A percentile compares a stretch with the other conserved stretches of the same genome.
Conservation (phyloP, 2,797 vertebrate species). For the Hyperoplus lanceolatus region DNA sequence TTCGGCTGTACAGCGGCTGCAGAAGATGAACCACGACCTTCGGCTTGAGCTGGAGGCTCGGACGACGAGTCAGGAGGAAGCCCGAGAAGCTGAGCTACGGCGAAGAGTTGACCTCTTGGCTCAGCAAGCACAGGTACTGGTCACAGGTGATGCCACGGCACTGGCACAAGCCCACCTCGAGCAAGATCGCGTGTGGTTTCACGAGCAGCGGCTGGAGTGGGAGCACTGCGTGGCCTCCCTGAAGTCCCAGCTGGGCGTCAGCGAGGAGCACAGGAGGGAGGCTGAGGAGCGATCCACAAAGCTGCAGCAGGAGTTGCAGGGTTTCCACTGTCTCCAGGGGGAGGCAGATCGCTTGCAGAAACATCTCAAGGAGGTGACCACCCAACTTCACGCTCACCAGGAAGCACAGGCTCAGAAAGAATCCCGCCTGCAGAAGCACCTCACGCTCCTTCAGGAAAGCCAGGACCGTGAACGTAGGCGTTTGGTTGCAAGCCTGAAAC, state of each 20-base stretch:
- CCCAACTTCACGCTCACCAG: constrained; percentile 86
- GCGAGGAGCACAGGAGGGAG: constrained; percentile 86
- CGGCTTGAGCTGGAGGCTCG: constrained; percentile 89
- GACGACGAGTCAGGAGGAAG: constrained; percentile 88
- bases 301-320: constrained; percentile 79
- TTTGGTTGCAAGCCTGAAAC: constrained; percentile 86
- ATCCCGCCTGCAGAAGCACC: constrained; percentile 90
- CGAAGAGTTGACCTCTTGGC: constrained; percentile 90
- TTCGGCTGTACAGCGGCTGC: constrained; percentile 65
- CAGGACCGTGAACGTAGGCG: constrained; percentile 91
- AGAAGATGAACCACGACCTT: constrained; percentile 86
- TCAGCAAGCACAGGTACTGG: constrained; percentile 88
- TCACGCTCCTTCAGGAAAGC: constrained; percentile 90
- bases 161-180: constrained; percentile 88
- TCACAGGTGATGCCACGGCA: constrained; percentile 89
- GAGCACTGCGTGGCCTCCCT: constrained; percentile 81
- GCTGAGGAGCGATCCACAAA: constrained; percentile 81
- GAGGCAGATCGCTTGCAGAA: constrained; percentile 86
- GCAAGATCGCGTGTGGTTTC: constrained; percentile 84
- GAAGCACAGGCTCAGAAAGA: constrained; percentile 90
- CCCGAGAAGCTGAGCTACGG: constrained; percentile 89
- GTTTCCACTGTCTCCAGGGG: constrained; percentile 81
- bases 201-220: constrained; percentile 86
- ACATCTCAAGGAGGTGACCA: constrained; percentile 84
- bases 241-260: constrained; percentile 86